Conservation (phyloP, 2,888 invertebrate genomes). For the Temnothorax unifasciatus region DNA sequence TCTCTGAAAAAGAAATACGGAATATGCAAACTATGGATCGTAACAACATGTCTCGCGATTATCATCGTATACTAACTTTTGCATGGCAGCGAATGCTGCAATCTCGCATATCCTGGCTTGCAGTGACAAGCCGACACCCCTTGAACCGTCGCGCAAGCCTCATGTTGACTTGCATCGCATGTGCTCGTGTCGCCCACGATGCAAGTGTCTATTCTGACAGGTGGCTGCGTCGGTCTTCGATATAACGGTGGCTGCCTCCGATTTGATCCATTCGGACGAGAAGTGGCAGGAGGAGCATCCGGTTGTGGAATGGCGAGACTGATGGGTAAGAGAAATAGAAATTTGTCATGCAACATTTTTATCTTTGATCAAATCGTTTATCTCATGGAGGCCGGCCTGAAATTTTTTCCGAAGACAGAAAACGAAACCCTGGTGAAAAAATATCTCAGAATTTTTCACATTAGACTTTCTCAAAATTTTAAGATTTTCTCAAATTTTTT, state of each 20-base stretch:
- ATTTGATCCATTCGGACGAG: conserved; percentile 82
- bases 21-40: neutral
- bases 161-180: conserved; percentile 95
- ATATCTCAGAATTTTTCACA: no score
- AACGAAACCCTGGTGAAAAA: neutral
- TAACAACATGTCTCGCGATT: neutral
- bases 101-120: conserved; percentile 89
- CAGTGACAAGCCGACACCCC: conserved; percentile 96
- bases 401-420: neutral
- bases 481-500: no score
- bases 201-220: conserved; percentile 95
- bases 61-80: conserved; percentile 77
- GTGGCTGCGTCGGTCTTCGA: conserved; percentile 90
- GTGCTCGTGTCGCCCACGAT: conserved; percentile 97
- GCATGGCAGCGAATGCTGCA: conserved; percentile 83
- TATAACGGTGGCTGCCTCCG: conserved; percentile 87
- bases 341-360: neutral
- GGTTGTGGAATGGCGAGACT: conserved; percentile 90
- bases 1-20: conserved; percentile 84
- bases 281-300: conserved; percentile 85
- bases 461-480: no score
- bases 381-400: neutral
- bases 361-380: neutral
- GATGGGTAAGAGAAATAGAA: conserved; percentile 63
- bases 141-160: conserved; percentile 93